These are phyloP conservation scores for Aramus guarauna DNA, from an alignment of 2,113 vertebrate genomes.

Conservation along the genomic window DNA sequence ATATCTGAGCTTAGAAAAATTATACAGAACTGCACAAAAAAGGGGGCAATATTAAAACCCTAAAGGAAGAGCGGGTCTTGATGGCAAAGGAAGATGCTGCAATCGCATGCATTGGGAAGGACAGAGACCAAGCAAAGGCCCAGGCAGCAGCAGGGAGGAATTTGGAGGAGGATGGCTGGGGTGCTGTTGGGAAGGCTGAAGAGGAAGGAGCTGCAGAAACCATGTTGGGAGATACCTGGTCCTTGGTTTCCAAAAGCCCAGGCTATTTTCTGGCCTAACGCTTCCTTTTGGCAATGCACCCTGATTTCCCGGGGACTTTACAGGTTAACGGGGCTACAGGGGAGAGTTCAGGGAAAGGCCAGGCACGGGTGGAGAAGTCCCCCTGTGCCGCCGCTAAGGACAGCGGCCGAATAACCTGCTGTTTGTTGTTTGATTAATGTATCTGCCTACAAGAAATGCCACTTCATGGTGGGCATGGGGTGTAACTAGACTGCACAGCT, in stretches of 20 bases:
- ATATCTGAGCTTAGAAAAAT: background rate
- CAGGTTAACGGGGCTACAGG: background rate
- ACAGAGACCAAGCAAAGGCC: background rate
- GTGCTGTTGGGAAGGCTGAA: background rate
- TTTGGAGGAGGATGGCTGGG: background rate
- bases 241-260: background rate
- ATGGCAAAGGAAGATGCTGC: background rate
- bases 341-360: background rate
- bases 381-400: rapidly evolving
- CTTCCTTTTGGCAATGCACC: background rate
- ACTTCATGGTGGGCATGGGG: background rate
- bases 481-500: rapidly evolving
- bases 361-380: background rate
- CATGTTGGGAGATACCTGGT: background rate
- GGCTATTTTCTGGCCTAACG: background rate
- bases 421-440: background rate
- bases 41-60: background rate
- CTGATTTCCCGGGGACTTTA: background rate
- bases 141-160: background rate
- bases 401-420: background rate
- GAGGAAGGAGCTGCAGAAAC: background rate
- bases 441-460: background rate
- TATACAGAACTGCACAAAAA: background rate
- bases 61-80: background rate
- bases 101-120: background rate